Percentiles rank a stretch among this genome's conserved stretches.
phyloP scores from a whole-genome alignment of 2,113 vertebrate species.

The Dipodomys merriami region DNA sequence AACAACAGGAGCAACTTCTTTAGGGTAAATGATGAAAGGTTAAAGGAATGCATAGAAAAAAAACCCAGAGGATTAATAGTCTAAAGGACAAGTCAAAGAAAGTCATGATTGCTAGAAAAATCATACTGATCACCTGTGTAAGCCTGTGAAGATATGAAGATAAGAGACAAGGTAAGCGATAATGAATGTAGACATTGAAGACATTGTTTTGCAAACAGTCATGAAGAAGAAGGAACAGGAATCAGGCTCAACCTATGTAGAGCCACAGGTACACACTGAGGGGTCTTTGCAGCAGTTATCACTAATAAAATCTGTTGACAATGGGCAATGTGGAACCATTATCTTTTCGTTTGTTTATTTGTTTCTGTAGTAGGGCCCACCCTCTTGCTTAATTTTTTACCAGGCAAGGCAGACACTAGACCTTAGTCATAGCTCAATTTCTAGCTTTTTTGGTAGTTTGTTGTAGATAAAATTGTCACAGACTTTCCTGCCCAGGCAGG shows the following conservation, averaged over 20 bases:
- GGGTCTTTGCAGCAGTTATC: not conserved
- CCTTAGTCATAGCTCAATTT: too few species aligned
- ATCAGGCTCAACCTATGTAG: not conserved
- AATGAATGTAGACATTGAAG: not conserved
- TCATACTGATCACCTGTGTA: not conserved
- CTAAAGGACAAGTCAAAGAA: not conserved
- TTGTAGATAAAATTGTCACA: too few species aligned
- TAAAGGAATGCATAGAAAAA: not conserved
- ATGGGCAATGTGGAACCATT: not conserved
- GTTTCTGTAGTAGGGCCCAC: too few species aligned
- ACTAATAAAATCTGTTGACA: not conserved
- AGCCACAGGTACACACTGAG: not conserved
- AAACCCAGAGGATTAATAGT: not conserved
- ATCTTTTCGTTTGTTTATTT: too few species aligned
- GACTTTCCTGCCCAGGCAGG: too few species aligned
- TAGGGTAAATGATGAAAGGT: constrained; percentile 11
- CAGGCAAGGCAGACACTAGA: too few species aligned
- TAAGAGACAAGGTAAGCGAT: not conserved
- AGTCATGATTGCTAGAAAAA: not conserved
- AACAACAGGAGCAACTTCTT: not conserved
- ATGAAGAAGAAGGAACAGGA: not conserved
- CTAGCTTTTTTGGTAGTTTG: too few species aligned
- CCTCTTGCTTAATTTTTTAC: too few species aligned
- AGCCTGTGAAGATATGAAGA: not conserved
- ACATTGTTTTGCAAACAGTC: not conserved